Evolutionary conservation across 2,113 vertebrate genomes (phyloP), one percentile per base, ranked within the genome.

Genomic region (Vicugna pacos): DNA sequence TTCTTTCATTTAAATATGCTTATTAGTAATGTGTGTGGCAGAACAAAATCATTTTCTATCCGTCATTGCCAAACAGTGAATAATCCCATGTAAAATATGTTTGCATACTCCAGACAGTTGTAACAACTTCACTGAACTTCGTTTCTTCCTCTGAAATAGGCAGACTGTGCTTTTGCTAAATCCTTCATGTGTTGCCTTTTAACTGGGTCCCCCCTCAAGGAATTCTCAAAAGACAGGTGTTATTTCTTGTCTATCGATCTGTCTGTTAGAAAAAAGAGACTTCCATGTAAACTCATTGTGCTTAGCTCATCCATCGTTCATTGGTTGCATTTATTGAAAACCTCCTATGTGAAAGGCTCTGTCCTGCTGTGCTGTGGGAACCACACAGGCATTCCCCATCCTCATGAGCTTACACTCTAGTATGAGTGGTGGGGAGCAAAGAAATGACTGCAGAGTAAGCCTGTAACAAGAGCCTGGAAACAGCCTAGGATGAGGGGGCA

Each of bases 11-110:
- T 97, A 94, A 95, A 93, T 93, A 93, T 95, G 86, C 94, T 97
- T 95, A 97, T 98, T 97, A 97, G 94, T 98, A 87, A 97, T 95
- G 89, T 67, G 50, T 76, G 32, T 97, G 93, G 93, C 93, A 97
- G 96, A 93, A 93, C 82, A 94, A 93, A 96, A 82, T 72, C 46
- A 46, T 91, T 82, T 91, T 52, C 96, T 80, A 94, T 97, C 93
- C 80, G 80, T 97, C 93, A 91, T 79, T 93, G 70, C 91, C 93
- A 96, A 95, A 97, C 73, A 89, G 81, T 69, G 85, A 94, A 73
- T 91, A 93, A 89, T 91, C 80, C 73, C 82, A 24, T 91, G 73
- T 91, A 86, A 95, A 94, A 88, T 60, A 72, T 28, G 28, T 95
- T 79, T 93, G 30, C 73, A 70, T 48, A 73, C 81, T 94, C 76